Evolutionary conservation across 2,888 invertebrate species (phyloP).

Genomic region (Silvanus unidentatus): DNA sequence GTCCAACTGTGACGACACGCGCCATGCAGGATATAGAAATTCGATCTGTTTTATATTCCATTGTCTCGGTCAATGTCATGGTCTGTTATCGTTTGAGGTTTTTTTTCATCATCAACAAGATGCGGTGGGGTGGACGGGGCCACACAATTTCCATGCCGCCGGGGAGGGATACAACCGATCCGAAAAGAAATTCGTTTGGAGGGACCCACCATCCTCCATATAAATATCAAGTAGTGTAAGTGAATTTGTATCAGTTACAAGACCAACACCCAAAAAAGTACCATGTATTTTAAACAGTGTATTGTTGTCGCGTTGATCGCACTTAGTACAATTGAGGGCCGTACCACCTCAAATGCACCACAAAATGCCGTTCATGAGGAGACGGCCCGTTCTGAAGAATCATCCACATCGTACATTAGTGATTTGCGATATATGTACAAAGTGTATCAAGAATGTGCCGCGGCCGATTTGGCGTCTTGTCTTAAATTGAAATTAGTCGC

Average conservation of each 20-base stretch:
- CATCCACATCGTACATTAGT: constrained; percentile 48
- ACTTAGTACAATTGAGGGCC: constrained; percentile 50
- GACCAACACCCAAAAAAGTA: constrained; percentile 10
- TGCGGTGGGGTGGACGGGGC: constrained; percentile 16
- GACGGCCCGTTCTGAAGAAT: constrained; percentile 35
- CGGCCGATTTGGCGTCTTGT: constrained; percentile 63
- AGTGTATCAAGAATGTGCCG: constrained; percentile 75
- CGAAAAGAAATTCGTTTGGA: constrained; percentile 37
- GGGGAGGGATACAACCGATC: constrained; percentile 17
- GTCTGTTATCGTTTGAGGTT: constrained; percentile 11
- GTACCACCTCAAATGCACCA: constrained; percentile 47
- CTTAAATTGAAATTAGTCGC: constrained; percentile 74
- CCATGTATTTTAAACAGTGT: constrained; percentile 53
- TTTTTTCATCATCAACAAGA: background rate
- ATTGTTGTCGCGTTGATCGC: constrained; percentile 54
- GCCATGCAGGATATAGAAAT: constrained; percentile 31
- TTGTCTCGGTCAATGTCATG: constrained; percentile 38
- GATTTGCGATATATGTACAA: constrained; percentile 70
- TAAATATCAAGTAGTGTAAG: constrained; percentile 43
- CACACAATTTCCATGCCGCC: constrained; percentile 13
- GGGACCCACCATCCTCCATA: constrained; percentile 30
- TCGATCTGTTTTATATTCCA: constrained; percentile 32
- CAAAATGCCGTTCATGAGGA: constrained; percentile 45
- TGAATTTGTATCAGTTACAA: constrained; percentile 34
- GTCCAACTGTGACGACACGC: constrained; percentile 32